Evolutionary conservation across 2,113 vertebrate genomes (phyloP), one percentile per base, ranked within the genome.

Genomic region (Brachirus orientalis): DNA sequence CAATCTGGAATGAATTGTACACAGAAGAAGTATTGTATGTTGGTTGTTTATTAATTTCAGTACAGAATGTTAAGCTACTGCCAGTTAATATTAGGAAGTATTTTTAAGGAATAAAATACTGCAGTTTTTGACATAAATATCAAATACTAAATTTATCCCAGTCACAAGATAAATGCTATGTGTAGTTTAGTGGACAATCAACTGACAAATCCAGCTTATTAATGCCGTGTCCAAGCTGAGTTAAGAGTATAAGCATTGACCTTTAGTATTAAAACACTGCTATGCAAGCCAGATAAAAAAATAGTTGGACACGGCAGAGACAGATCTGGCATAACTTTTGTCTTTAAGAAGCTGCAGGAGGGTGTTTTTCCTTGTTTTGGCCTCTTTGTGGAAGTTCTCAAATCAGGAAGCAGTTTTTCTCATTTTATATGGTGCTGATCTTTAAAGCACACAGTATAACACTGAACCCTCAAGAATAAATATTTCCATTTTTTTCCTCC

Each of bases 1-100:
- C 74, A 84, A 69, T 81, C 77, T 81, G 79, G 63, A 74, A 65
- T 53, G 52, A 80, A 84, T 85, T 76, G 68, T 75, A 60, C 44
- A 69, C 63, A 53, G 58, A 73, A 48, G 20, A 70, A 41, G 65
- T 70, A 46, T 53, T 70, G 18, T 75, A 62, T 46, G 41, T 50
- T 8, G 28, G 33, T 45, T 69, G 41, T 56, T 69, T 64, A 63
- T 45, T 58, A 35, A 45, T 19, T 47, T 28, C 28, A 38, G 37
- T 8, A 52, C 44, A 68, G 17, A 51, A 18, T 41, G 8, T 69
- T 53, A 55, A 38, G 22, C 63, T 75, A 68, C 61, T 69, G 53
- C 47, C 47, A 65, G 28, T 43, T 64, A 56, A 69, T 59, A 37
- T 35, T 2, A 46, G 3, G 12, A 53, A 50, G 4, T 18, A 62